phyloP scores from a whole-genome alignment of 2,113 vertebrate species.

The Nannospalax galili region DNA sequence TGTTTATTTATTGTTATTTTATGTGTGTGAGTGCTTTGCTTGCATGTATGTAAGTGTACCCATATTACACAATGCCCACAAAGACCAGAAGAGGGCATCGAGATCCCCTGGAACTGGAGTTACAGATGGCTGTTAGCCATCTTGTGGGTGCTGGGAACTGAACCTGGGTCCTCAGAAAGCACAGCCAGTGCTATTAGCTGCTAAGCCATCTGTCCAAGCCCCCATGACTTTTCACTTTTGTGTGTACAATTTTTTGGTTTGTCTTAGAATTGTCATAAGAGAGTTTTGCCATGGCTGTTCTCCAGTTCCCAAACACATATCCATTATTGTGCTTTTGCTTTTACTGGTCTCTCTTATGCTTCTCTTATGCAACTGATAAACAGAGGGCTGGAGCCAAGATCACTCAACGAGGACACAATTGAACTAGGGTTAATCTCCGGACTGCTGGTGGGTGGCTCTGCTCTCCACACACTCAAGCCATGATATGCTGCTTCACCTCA shows the following conservation, averaged over 20 bases:
- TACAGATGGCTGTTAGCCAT: too few relatives aligned
- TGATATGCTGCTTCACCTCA: neutral
- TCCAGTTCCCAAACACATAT: accelerated
- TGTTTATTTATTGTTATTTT: neutral
- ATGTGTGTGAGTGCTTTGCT: neutral
- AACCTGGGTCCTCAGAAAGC: too few relatives aligned
- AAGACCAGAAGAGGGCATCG: too few relatives aligned
- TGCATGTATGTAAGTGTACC: too few relatives aligned
- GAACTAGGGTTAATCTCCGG: neutral
- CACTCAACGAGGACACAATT: neutral
- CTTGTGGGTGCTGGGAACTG: too few relatives aligned
- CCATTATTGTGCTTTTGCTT: neutral
- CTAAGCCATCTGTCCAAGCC: too few relatives aligned
- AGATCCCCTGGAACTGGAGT: too few relatives aligned
- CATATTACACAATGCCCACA: too few relatives aligned
- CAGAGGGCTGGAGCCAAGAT: neutral
- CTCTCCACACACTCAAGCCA: neutral
- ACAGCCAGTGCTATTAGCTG: too few relatives aligned
- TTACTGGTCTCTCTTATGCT: neutral
- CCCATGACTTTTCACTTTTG: neutral
- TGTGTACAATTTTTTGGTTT: neutral
- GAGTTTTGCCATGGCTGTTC: neutral
- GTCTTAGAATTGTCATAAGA: constrained; percentile 3
- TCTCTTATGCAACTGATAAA: neutral
- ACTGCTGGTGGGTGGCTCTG: neutral